Percentiles rank a stretch among this genome's conserved stretches.
Evolutionary conservation across 2,888 invertebrate genomes (phyloP).

Genomic region (Linhomoeus sp.): DNA sequence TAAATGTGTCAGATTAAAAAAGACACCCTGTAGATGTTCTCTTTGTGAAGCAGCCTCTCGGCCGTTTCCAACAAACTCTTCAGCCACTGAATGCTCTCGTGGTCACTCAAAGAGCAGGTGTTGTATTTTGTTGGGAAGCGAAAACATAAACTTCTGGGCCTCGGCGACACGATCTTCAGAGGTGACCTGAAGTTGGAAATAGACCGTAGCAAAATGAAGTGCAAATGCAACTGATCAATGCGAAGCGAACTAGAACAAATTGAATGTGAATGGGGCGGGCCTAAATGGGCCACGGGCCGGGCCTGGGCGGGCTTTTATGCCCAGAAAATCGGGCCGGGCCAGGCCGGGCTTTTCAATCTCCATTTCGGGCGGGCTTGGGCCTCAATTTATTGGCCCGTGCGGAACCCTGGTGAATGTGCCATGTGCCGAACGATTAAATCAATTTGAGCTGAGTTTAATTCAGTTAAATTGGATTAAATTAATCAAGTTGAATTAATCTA

Average conservation of each 20-base stretch:
- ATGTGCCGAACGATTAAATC: too few species aligned
- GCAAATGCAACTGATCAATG: too few species aligned
- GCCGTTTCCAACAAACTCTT: conserved; percentile 12
- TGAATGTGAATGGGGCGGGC: conserved; percentile 20
- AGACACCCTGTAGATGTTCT: conserved; percentile 23
- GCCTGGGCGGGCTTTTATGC: too few species aligned
- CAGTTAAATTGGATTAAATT: too few species aligned
- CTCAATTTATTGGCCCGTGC: background rate
- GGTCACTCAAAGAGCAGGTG: conserved; percentile 1
- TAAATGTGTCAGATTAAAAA: too few species aligned
- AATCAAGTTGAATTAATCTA: too few species aligned
- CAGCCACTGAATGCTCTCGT: conserved; percentile 7
- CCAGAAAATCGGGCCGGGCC: too few species aligned
- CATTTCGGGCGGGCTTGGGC: too few species aligned
- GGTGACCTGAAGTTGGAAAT: conserved; percentile 2
- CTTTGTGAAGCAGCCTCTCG: conserved; percentile 15
- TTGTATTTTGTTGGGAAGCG: conserved; percentile 1
- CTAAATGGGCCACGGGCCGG: conserved; percentile 16
- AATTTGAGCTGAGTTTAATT: too few species aligned
- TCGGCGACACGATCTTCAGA: conserved; percentile 7
- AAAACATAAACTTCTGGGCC: conserved; percentile 4
- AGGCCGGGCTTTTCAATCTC: too few species aligned
- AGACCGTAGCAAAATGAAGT: too few species aligned
- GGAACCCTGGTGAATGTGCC: conserved; percentile 14
- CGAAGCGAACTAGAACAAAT: too few species aligned